phyloP scores from a whole-genome alignment of 1,140 invertebrate genomes.

The Pseudomyrmex dendroicus region DNA sequence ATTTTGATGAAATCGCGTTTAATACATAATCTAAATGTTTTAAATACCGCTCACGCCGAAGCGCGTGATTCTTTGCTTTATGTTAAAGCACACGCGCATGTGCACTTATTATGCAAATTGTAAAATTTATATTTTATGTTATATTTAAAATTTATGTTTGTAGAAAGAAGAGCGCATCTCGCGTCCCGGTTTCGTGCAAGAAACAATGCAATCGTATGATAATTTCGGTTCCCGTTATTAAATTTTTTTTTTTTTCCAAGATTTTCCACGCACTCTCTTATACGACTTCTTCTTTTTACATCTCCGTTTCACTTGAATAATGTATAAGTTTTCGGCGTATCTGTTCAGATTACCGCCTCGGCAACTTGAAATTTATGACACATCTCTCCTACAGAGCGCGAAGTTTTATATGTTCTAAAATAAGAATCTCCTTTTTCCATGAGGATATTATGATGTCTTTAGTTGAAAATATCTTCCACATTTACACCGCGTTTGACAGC shows the following conservation, averaged over 20 bases:
- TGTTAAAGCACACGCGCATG: too few species aligned
- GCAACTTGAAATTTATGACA: conserved; percentile 35
- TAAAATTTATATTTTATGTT: too few species aligned
- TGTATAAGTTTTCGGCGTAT: conserved; percentile 45
- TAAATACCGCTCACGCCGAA: too few species aligned
- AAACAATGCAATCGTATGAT: neutral
- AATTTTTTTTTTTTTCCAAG: neutral
- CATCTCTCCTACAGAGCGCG: neutral
- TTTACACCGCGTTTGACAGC: neutral
- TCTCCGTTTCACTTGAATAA: conserved; percentile 48
- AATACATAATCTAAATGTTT: too few species aligned
- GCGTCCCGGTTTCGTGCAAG: neutral
- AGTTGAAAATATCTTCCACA: neutral
- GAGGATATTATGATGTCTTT: neutral
- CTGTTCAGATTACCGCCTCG: conserved; percentile 35
- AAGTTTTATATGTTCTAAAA: neutral
- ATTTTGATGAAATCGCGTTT: too few species aligned
- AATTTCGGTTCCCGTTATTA: neutral
- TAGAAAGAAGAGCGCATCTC: neutral
- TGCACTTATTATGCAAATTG: too few species aligned
- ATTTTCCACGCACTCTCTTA: neutral
- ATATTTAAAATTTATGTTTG: too few species aligned
- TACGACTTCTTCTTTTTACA: neutral
- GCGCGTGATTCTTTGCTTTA: too few species aligned
- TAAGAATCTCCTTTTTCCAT: neutral